These are phyloP conservation scores for Falco biarmicus DNA, from an alignment of 2,797 vertebrate species.

Conservation along the genomic window DNA sequence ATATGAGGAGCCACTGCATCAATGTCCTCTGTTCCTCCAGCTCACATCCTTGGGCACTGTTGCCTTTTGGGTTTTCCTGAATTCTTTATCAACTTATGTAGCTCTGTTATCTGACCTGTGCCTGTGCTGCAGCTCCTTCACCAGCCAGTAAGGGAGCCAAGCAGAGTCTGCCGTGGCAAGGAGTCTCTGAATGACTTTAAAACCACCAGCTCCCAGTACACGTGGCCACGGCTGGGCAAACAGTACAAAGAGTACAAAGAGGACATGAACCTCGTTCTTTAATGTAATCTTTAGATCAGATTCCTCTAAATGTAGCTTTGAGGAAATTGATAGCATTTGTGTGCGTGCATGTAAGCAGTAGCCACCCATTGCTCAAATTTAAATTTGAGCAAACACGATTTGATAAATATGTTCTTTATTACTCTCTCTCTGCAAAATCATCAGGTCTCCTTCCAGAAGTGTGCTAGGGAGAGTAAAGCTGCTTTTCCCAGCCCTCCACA, in stretches of 20 bases:
- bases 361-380: no score
- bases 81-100: not conserved
- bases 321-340: not conserved
- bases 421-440: no score
- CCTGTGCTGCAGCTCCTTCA: not conserved
- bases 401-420: no score
- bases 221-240: not conserved
- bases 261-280: not conserved
- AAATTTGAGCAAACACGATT: no score
- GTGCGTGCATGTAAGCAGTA: accelerated
- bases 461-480: no score
- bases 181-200: not conserved
- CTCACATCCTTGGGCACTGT: accelerated
- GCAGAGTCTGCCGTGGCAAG: no score
- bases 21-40: not conserved
- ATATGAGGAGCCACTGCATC: not conserved
- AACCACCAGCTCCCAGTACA: not conserved
- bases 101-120: not conserved
- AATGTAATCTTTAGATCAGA: accelerated
- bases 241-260: no score
- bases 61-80: not conserved
- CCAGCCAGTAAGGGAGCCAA: not conserved
- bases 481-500: no score
- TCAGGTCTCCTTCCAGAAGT: no score
- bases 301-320: not conserved